Percentiles rank a stretch among this genome's conserved stretches.
phyloP scores from a whole-genome alignment of 2,113 vertebrate species.

The Microcebus tavaratra region DNA sequence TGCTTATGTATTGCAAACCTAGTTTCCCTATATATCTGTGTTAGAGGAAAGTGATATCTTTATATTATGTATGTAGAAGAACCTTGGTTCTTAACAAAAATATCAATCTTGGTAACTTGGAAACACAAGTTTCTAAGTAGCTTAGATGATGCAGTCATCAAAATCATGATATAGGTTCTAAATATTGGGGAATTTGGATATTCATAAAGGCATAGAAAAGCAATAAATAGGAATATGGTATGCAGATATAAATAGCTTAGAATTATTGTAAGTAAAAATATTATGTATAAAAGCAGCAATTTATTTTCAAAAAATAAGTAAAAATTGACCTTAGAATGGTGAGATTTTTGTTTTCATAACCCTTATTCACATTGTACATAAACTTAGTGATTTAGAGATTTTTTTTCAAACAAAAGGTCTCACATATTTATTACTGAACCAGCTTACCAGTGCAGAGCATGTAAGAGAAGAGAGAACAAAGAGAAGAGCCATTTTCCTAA shows the following conservation, averaged over 20 bases:
- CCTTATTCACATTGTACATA: background rate
- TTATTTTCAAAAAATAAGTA: background rate
- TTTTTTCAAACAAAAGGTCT: background rate
- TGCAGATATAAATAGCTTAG: background rate
- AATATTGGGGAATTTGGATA: background rate
- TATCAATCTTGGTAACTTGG: constrained; percentile 8
- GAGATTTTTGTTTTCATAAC: constrained; percentile 45
- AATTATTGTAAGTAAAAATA: constrained; percentile 15
- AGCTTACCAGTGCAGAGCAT: too few species aligned
- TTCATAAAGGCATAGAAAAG: constrained; percentile 12
- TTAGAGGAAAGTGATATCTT: background rate
- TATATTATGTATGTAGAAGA: background rate
- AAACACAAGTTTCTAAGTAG: background rate
- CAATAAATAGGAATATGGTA: background rate
- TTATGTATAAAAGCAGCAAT: constrained; percentile 32
- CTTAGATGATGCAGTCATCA: background rate
- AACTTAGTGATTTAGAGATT: constrained; percentile 22
- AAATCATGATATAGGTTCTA: constrained; percentile 13
- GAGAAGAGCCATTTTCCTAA: too few species aligned
- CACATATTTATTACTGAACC: too few species aligned
- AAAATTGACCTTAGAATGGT: constrained; percentile 51
- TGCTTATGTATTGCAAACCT: background rate
- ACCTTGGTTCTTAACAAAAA: constrained; percentile 33
- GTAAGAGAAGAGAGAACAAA: too few species aligned
- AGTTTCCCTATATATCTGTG: background rate